Conservation (phyloP, 2,113 vertebrate genomes). For the Esox niger region DNA sequence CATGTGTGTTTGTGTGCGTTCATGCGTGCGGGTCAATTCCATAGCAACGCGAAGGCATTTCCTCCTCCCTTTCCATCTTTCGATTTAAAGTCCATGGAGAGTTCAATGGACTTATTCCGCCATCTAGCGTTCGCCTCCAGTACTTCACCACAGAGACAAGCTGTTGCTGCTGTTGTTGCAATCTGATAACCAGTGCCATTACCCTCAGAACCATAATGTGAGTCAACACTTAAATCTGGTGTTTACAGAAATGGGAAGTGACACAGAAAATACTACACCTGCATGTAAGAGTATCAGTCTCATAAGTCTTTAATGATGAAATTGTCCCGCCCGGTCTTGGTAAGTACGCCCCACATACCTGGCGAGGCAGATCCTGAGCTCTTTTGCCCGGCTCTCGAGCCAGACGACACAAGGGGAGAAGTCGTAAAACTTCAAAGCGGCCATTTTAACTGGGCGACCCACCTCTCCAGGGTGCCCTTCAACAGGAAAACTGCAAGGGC, state of each 20-base stretch:
- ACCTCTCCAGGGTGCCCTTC: conserved; percentile 48
- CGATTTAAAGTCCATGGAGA: conserved; percentile 18
- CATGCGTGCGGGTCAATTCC: conserved; percentile 63
- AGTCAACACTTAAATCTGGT: conserved; percentile 16
- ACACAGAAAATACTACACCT: background rate
- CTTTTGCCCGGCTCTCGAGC: background rate
- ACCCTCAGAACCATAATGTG: conserved; percentile 4
- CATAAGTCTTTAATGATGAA: conserved; percentile 21
- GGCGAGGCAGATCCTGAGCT: conserved; percentile 1
- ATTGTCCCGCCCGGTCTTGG: conserved; percentile 11
- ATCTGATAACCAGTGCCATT: conserved; percentile 11
- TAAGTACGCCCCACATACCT: conserved; percentile 18
- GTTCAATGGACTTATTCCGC: conserved; percentile 62
- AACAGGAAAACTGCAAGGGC: conserved; percentile 52
- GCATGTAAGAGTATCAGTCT: conserved; percentile 24
- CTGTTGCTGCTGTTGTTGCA: conserved; percentile 26
- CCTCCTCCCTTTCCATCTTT: background rate
- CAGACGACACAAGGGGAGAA: conserved; percentile 25
- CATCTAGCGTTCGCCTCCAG: conserved; percentile 64
- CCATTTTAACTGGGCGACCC: conserved; percentile 37
- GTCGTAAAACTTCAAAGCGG: conserved; percentile 42
- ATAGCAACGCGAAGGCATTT: conserved; percentile 65
- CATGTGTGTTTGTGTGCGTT: background rate
- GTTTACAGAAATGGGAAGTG: conserved; percentile 17
- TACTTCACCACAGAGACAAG: conserved; percentile 37